Evolutionary conservation across 2,888 invertebrate species (phyloP), one percentile per base, ranked within the genome.

Genomic region (Meghimatium bilineatum): DNA sequence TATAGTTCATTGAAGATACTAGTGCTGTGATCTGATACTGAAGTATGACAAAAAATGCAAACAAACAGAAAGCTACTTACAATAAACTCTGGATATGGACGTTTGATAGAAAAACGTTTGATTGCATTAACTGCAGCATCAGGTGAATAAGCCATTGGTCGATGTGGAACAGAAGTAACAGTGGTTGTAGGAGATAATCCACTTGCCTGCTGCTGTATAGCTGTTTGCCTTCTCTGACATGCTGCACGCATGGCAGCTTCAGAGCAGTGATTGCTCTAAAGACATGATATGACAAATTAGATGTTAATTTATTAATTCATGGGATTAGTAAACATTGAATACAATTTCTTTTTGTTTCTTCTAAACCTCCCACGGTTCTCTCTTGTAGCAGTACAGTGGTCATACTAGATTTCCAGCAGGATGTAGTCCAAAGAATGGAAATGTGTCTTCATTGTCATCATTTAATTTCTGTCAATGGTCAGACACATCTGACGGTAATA

Each of bases 51-150:
- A 44, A 44, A 44, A 12, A 8, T 44, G 12, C 44, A 44, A 12
- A 29, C n/a, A 29, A 1, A 29, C n/a, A 63, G 3, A 63, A 63
- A 63, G 34, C 8, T 49, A 88, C 90, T 89, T 87, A 93, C 93
- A 87, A 89, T 83, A 84, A 93, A 91, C 87, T 93, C 93, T 81
- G 90, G 89, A 86, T 90, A 93, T 80, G 93, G 93, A 38, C 91
- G 90, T 85, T 91, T 90, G 26, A 97, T 95, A 17, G 98, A 97
- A 93, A 99, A 99, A 88, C 99, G 96, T 93, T 98, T 97, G 86
- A 99, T 98, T 0, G 99, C 99, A 89, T 99, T 98, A 87, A 98
- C 95, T 5, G 99, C 99, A 20, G 99, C 99, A 93, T 98, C 98
- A 12, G 96, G 97, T 74, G 97, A 97, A 93, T 98, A 98, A 23